Evolutionary conservation across 2,888 invertebrate genomes (phyloP).

Genomic region (Drosophila silvestris): DNA sequence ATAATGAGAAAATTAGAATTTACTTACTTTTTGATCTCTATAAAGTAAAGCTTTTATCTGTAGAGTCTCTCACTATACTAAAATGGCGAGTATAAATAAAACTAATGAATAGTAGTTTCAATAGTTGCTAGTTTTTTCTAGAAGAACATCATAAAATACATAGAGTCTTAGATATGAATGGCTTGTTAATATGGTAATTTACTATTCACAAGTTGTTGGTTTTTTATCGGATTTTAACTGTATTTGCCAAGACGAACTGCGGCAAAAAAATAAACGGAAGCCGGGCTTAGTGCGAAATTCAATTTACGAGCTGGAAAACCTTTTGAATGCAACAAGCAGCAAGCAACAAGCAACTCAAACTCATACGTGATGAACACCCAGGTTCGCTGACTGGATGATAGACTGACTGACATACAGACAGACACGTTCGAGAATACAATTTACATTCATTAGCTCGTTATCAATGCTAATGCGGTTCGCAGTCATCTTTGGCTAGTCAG

Average conservation of each 20-base stretch:
- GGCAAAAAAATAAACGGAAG: conserved; percentile 66
- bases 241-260: conserved; percentile 39
- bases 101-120: not conserved
- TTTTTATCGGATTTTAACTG: conserved; percentile 51
- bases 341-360: conserved; percentile 30
- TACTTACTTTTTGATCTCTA: not conserved
- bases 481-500: conserved; percentile 52
- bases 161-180: not conserved
- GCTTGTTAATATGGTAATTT: not conserved
- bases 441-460: conserved; percentile 84
- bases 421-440: conserved; percentile 73
- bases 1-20: not conserved
- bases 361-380: conserved; percentile 49
- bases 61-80: not conserved
- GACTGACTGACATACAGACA: conserved; percentile 27
- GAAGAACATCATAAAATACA: not conserved
- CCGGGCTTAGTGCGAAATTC: conserved; percentile 75
- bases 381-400: conserved; percentile 25
- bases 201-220: not conserved
- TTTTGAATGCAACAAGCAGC: conserved; percentile 26
- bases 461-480: conserved; percentile 79
- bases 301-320: conserved; percentile 59
- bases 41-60: not conserved
- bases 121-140: not conserved
- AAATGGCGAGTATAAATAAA: not conserved